These are phyloP conservation scores for Dinoponera quadriceps DNA, from an alignment of 1,140 invertebrate species.

Conservation along the genomic window DNA sequence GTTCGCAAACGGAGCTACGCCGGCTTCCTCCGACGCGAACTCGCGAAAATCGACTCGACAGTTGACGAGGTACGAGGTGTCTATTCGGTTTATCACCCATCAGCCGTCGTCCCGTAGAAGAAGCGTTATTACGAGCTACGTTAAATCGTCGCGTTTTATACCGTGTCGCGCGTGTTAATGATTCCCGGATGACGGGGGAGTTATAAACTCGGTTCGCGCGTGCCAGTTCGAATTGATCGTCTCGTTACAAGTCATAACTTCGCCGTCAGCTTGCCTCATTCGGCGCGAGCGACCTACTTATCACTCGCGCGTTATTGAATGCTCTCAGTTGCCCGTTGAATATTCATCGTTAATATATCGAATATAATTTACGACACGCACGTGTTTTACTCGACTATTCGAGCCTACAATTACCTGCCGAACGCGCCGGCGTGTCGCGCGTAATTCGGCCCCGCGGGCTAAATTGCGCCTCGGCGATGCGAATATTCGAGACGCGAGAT, in stretches of 20 bases:
- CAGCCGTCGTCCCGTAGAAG: no score
- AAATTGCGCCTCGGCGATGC: conserved; percentile 1
- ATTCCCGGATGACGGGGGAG: not conserved
- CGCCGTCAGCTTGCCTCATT: conserved; percentile 20
- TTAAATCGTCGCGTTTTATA: conserved; percentile 9
- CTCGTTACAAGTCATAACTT: conserved; percentile 49
- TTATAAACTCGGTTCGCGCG: conserved; percentile 32
- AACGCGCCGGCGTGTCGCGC: not conserved
- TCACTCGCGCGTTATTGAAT: conserved; percentile 21
- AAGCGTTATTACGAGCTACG: not conserved
- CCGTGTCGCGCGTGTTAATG: conserved; percentile 9
- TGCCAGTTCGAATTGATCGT: conserved; percentile 39
- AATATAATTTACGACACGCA: conserved; percentile 25
- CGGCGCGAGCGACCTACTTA: conserved; percentile 45
- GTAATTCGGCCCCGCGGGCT: conserved; percentile 13
- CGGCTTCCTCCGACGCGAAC: not conserved
- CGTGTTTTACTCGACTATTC: conserved; percentile 25
- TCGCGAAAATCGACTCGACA: not conserved
- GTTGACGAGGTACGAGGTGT: not conserved
- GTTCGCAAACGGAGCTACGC: no score
- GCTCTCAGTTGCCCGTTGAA: not conserved
- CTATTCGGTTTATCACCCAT: not conserved
- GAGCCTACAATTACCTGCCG: conserved; percentile 13
- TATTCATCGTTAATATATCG: conserved; percentile 39
- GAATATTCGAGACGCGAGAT: conserved; percentile 11